These are phyloP conservation scores for Stegodyphus dumicola DNA, from an alignment of 1,140 invertebrate genomes.

Conservation along the genomic window DNA sequence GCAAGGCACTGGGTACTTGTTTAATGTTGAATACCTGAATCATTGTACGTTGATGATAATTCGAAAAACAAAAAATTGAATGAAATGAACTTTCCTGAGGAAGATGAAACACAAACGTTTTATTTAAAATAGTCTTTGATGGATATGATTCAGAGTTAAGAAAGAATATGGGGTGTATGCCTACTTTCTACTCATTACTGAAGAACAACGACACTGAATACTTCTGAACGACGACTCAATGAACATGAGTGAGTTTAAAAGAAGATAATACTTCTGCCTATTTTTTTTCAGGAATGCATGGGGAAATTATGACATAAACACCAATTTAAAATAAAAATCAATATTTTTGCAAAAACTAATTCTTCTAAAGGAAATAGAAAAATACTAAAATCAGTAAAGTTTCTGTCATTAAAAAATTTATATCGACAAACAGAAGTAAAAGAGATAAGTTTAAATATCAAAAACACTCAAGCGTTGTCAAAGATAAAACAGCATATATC, in stretches of 20 bases:
- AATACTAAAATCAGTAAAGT: no score
- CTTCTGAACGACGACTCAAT: not conserved
- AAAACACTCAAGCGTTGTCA: no score
- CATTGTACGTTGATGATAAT: not conserved
- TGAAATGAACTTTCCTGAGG: conserved; percentile 9
- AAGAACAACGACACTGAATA: not conserved
- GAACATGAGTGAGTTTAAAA: not conserved
- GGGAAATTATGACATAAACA: not conserved
- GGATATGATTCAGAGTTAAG: not conserved
- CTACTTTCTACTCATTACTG: not conserved
- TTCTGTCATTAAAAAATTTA: no score
- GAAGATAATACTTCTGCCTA: conserved; percentile 1
- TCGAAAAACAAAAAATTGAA: conserved; percentile 7
- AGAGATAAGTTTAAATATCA: no score
- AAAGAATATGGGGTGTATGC: not conserved
- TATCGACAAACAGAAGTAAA: no score
- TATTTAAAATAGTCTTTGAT: not conserved
- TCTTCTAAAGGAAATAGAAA: no score
- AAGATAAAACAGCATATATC: not conserved
- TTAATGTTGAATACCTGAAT: conserved; percentile 16
- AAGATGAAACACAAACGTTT: not conserved
- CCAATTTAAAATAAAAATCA: no score
- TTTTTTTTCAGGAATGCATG: conserved; percentile 9
- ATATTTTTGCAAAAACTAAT: no score
- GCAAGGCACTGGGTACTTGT: conserved; percentile 50